These are phyloP conservation scores for Leptatherina wallacei DNA, from an alignment of 2,797 vertebrate species.

Conservation along the genomic window DNA sequence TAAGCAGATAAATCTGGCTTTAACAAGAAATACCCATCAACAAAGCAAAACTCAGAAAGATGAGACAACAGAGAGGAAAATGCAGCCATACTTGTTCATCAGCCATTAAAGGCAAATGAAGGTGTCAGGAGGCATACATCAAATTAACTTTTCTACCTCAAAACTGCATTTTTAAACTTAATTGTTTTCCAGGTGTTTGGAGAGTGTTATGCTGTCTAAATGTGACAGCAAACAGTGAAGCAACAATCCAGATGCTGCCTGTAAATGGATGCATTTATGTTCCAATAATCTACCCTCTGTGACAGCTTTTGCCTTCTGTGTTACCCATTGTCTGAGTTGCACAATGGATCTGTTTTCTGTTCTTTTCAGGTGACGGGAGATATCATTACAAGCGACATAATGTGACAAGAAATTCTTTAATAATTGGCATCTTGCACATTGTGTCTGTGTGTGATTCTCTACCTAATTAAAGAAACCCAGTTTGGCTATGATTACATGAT, in stretches of 20 bases:
- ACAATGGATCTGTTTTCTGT: slow-evolving; percentile 7
- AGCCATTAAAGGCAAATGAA: slow-evolving; percentile 22
- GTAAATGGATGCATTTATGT: slow-evolving; percentile 42
- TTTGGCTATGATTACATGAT: too few relatives aligned
- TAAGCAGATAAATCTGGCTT: slow-evolving; percentile 29
- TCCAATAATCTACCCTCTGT: slow-evolving; percentile 55
- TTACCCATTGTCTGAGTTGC: slow-evolving; percentile 38
- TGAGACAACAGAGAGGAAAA: slow-evolving; percentile 17
- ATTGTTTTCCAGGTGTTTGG: slow-evolving; percentile 13
- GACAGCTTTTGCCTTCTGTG: slow-evolving; percentile 27
- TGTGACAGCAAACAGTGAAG: slow-evolving; percentile 36
- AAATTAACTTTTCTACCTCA: slow-evolving; percentile 2
- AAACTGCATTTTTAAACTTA: slow-evolving; percentile 21
- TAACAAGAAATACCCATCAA: slow-evolving; percentile 24
- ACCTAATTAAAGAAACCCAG: slow-evolving; percentile 16
- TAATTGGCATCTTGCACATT: slow-evolving; percentile 27
- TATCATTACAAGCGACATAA: slow-evolving; percentile 16
- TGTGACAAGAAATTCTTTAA: slow-evolving; percentile 20
- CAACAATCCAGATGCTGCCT: slow-evolving; percentile 41
- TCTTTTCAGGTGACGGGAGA: slow-evolving; percentile 14
- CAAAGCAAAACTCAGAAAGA: slow-evolving; percentile 22
- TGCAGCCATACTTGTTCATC: slow-evolving; percentile 10
- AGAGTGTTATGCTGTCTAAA: slow-evolving; percentile 29
- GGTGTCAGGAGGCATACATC: slow-evolving; percentile 20
- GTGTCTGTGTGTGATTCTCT: slow-evolving; percentile 10